Conservation (phyloP, 2,113 vertebrate genomes). For the Kobus ellipsiprymnus region DNA sequence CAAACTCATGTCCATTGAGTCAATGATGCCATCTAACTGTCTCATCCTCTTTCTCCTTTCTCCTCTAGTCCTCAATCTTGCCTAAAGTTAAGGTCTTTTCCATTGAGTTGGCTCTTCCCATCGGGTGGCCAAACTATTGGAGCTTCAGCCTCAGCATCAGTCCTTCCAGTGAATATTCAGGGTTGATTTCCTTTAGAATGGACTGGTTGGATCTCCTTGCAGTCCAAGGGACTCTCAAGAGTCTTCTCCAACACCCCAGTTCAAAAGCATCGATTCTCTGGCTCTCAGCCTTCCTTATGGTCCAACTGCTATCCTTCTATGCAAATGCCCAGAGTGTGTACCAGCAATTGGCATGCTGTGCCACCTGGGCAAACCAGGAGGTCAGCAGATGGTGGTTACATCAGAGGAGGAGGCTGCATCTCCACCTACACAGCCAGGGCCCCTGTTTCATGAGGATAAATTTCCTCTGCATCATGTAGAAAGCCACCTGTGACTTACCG, state of each 20-base stretch:
- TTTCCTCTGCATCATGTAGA: not conserved
- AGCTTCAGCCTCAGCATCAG: not conserved
- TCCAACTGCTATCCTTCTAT: not conserved
- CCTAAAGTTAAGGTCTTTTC: not conserved
- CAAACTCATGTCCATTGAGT: not conserved
- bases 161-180: not conserved
- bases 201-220: not conserved
- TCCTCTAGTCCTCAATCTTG: not conserved
- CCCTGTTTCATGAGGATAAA: not conserved
- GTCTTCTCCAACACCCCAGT: not conserved
- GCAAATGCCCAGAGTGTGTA: not conserved
- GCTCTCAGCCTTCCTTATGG: not conserved
- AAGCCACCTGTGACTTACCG: fast-evolving
- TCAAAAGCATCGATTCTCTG: not conserved
- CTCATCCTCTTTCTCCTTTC: not conserved
- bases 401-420: not conserved
- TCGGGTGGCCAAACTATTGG: not conserved
- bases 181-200: not conserved
- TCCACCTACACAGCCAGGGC: no score
- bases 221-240: not conserved
- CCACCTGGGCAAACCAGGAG: not conserved
- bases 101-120: not conserved
- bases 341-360: no score
- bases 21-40: not conserved
- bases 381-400: not conserved